Base-by-base conservation (phyloP, 2,797 vertebrate genomes). In the Adrianichthys oophorus region DNA sequence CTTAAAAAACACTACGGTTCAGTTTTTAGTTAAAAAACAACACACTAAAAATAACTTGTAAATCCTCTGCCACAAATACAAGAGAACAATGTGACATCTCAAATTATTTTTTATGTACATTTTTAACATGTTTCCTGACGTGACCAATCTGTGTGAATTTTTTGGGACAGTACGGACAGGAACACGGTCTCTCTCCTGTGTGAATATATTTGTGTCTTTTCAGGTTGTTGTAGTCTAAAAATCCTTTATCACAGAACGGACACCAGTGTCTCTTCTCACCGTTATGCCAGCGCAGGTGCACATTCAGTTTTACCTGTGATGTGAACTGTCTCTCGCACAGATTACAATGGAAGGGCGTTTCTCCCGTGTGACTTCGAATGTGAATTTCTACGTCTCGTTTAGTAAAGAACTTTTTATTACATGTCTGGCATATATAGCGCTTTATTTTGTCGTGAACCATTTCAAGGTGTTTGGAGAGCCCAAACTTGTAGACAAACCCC, bases 231-330 rank as follows among this genome's bases (percentile, higher is more conserved):
- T 59, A 72, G 56, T 92, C 92, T 65, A 92, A 75, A 69, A 93
- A 93, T 17, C 89, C 90, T 71, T 93, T 93, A 6, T 82, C 90
- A 47, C 92, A 93, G 57, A 65, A 85, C 0, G 88, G 54, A 40
- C 92, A 93, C 76, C 84, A 83, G 50, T 91, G 87, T 48, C 88
- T 89, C 73, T 91, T 92, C 59, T 93, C 92, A 3, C 90, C 91
- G 13, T 86, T 86, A 43, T 92, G 91, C 71, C 88, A 89, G 42
- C 90, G 78, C 64, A 92, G 62, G 57, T 93, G 92, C 48, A 90
- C 76, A 47, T 91, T 91, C 7, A 93, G 69, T 24, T 90, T 89
- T 1, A 91, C 85, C 70, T 76, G 79, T 41, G 90, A 84, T 29
- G 77, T 77, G 58, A 93, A 93, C 29, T 70, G 83, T 45, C 83